Conservation (phyloP, 2,113 vertebrate species). For the Spermophilus dauricus region DNA sequence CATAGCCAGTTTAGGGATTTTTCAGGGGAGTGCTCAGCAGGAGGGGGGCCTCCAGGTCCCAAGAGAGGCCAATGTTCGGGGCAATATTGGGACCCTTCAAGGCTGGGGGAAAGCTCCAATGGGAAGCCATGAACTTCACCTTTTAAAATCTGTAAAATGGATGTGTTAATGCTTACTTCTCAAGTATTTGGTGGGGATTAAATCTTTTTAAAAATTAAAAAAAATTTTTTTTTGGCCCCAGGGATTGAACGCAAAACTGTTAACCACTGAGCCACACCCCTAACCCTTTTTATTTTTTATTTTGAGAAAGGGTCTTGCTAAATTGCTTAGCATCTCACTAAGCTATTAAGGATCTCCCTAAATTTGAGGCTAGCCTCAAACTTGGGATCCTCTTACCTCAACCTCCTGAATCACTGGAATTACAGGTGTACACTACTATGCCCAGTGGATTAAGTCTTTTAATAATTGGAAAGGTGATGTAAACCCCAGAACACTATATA, state of each 20-base stretch:
- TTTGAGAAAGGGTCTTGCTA: too few relatives aligned
- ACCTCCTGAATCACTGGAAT: too few relatives aligned
- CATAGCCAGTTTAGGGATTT: neutral
- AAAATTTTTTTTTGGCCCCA: too few relatives aligned
- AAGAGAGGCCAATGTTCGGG: neutral
- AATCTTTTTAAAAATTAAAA: too few relatives aligned
- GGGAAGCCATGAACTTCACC: neutral
- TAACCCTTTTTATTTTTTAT: too few relatives aligned
- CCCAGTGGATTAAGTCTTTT: neutral
- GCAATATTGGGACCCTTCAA: neutral
- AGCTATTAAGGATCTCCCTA: too few relatives aligned
- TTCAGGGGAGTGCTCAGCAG: neutral
- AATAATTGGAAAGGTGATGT: neutral
- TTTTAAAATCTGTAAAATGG: constrained; percentile 39
- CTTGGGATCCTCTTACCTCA: too few relatives aligned
- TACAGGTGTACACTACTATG: too few relatives aligned
- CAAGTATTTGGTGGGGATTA: neutral
- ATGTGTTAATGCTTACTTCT: neutral
- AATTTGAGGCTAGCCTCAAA: too few relatives aligned
- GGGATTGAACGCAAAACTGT: too few relatives aligned
- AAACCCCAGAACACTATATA: neutral
- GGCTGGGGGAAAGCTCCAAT: neutral
- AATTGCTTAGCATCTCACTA: too few relatives aligned
- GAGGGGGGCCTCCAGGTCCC: neutral
- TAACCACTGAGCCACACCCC: too few relatives aligned